A percentile compares a stretch with the other conserved stretches of the same genome.
Evolutionary conservation across 2,113 vertebrate genomes (phyloP).

Genomic region (Percina caprodes): DNA sequence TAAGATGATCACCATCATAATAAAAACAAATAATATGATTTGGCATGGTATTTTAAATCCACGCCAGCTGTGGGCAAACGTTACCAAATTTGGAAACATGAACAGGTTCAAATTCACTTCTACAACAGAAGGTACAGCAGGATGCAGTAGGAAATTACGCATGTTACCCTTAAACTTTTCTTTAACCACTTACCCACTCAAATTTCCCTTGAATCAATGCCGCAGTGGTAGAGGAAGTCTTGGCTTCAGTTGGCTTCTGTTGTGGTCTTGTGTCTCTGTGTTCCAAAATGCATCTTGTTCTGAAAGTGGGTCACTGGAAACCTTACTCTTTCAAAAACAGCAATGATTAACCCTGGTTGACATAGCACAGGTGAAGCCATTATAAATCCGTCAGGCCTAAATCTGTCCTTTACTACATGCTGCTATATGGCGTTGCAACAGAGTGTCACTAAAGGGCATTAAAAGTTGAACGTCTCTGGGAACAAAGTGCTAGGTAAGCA

Average conservation of each 20-base stretch:
- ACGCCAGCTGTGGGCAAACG: background rate
- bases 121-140: background rate
- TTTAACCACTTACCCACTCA: background rate
- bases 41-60: too few relatives aligned
- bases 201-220: background rate
- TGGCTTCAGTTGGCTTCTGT: background rate
- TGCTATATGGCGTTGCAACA: slow-evolving; percentile 34
- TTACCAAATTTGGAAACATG: background rate
- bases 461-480: slow-evolving; percentile 30
- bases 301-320: slow-evolving; percentile 38
- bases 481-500: slow-evolving; percentile 45
- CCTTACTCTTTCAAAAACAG: slow-evolving; percentile 20
- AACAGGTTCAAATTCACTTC: background rate
- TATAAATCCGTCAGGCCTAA: slow-evolving; percentile 19
- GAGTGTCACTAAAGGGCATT: slow-evolving; percentile 42
- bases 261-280: background rate
- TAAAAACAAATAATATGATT: background rate
- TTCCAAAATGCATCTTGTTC: background rate
- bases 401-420: slow-evolving; percentile 27
- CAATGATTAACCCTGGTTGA: slow-evolving; percentile 67
- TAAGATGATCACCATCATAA: background rate
- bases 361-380: slow-evolving; percentile 23
- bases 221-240: slow-evolving; percentile 7
- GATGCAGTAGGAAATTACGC: background rate
- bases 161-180: background rate